Base-by-base conservation (phyloP, 2,113 vertebrate genomes). In the Brachypodius melanocephalos region DNA sequence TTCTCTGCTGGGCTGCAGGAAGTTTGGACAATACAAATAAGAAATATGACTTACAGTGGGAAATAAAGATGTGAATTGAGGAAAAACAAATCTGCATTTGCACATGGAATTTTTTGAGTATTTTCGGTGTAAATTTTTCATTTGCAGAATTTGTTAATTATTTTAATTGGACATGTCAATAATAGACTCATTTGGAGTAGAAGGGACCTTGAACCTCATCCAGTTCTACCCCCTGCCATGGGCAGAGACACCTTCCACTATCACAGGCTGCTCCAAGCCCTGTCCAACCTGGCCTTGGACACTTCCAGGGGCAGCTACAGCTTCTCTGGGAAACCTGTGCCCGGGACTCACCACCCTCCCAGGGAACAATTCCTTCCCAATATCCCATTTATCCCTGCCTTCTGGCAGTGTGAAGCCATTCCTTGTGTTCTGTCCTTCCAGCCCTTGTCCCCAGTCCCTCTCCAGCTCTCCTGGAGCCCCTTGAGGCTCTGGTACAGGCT, bases 231-330 rank as follows among this genome's bases (percentile, higher is more conserved):
- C 5, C 5, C 16, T 69, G 10, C 72, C 2, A 2, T 3, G 14
- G 24, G 10, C 45, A 71, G 46, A 19, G 52, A 28, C 31, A 43
- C 1, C 3, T 88, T 1, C 26, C 42, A 14, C 40, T 0, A 0
- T 2, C 32, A 3, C 63, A 85, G 20, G 13, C 0, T 62, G 38
- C 12, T 48, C 42, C 61, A 20, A 71, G 17, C 51, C 32, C 24
- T 0, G 0, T 65, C 34, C 32, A 69, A 0, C 40, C 73, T n/a
- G 62, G 1, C 21, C 43, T 58, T 11, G 45, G 25, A 6, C 74
- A 45, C 26, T 34, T 3, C 42, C 55, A 73, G 76, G 32, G 12
- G 7, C 55, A 28, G 9, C 55, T 34, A 4, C 71, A 62, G 42
- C 40, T 36, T 40, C 49, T 59, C 67, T 51, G 36, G 14, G 16